Percentiles rank a stretch among this genome's conserved stretches.
Conservation (phyloP, 2,888 invertebrate genomes). For the Melipona beecheii region DNA sequence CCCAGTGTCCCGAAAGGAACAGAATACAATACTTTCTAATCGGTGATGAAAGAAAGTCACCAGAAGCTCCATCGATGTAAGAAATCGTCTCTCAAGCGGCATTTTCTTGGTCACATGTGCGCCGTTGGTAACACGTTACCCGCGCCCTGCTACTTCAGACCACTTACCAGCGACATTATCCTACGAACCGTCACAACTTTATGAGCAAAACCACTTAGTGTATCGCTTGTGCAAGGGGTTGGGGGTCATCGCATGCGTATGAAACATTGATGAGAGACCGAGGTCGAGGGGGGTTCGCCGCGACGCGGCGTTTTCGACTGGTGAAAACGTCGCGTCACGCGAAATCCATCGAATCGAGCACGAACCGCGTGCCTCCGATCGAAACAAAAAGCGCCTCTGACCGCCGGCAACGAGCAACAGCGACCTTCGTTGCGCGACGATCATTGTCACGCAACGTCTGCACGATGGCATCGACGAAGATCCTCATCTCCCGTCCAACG, state of each 20-base stretch:
- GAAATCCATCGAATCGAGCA: slow-evolving; percentile 32
- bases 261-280: slow-evolving; percentile 80
- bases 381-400: not conserved
- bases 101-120: slow-evolving; percentile 68
- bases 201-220: slow-evolving; percentile 83
- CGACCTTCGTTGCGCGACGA: not conserved
- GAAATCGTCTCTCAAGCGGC: slow-evolving; percentile 22
- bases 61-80: not conserved
- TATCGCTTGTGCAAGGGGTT: slow-evolving; percentile 71
- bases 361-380: slow-evolving; percentile 6
- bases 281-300: slow-evolving; percentile 5
- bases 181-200: slow-evolving; percentile 77
- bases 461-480: not conserved
- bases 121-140: slow-evolving; percentile 38
- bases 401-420: not conserved
- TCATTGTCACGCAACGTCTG: slow-evolving; percentile 30
- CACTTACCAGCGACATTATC: slow-evolving; percentile 71
- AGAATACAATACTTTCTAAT: not conserved
- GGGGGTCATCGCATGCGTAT: slow-evolving; percentile 73
- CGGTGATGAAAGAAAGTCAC: not conserved
- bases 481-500: not conserved
- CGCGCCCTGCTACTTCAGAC: slow-evolving; percentile 55
- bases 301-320: slow-evolving; percentile 27
- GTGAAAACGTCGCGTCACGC: slow-evolving; percentile 56
- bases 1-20: not conserved